Percentiles rank a stretch among this genome's conserved stretches.
Evolutionary conservation across 1,140 invertebrate species (phyloP).

Genomic region (Drosophila setifemur): DNA sequence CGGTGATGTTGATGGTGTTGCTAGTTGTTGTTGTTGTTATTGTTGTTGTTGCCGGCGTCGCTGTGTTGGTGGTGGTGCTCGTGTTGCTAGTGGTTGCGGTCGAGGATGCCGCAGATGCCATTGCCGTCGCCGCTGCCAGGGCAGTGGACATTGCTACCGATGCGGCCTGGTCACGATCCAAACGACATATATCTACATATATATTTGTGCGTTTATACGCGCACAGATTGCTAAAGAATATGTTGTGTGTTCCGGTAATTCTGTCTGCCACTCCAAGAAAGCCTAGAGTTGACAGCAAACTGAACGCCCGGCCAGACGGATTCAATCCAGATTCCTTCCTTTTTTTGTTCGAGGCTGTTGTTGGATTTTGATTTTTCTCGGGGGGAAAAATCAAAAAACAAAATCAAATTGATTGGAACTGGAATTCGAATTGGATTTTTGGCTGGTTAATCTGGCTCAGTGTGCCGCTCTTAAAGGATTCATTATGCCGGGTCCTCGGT

Average conservation of each 20-base stretch:
- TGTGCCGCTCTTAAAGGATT: not conserved
- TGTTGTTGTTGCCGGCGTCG: constrained; percentile 14
- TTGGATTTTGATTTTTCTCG: too few relatives aligned
- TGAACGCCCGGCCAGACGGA: constrained; percentile 24
- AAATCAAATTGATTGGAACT: too few relatives aligned
- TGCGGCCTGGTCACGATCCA: constrained; percentile 55
- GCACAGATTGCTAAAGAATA: constrained; percentile 55
- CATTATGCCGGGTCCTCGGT: not conserved
- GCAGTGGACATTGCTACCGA: constrained; percentile 70
- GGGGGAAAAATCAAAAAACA: too few relatives aligned
- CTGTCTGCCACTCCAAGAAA: constrained; percentile 57
- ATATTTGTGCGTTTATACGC: constrained; percentile 39
- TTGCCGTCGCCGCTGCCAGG: constrained; percentile 51
- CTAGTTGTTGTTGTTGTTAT: constrained; percentile 12
- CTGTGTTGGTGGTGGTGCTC: not conserved
- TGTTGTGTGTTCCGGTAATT: constrained; percentile 56
- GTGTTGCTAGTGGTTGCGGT: constrained; percentile 30
- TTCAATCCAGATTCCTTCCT: too few relatives aligned
- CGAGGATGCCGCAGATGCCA: constrained; percentile 44
- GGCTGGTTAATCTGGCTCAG: not conserved
- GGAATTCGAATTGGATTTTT: too few relatives aligned
- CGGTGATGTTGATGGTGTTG: constrained; percentile 22
- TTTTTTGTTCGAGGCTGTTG: too few relatives aligned
- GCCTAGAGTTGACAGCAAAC: constrained; percentile 66
- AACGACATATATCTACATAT: constrained; percentile 69